Conservation (phyloP, 2,113 vertebrate species). For the Prionailurus viverrinus region DNA sequence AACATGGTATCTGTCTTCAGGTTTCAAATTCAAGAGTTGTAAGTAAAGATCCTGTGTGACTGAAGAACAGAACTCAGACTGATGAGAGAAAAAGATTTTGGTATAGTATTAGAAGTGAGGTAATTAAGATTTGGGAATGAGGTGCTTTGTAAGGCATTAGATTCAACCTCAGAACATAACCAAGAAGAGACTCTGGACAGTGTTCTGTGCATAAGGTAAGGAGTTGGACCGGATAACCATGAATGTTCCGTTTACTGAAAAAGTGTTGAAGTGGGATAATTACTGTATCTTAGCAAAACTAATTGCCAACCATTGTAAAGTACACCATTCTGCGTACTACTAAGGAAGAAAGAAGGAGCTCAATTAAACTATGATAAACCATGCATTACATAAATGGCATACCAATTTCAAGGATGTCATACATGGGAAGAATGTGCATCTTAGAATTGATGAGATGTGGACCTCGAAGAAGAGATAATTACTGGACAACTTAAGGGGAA, state of each 20-base stretch:
- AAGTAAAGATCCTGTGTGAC: neutral
- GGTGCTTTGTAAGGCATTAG: constrained; percentile 2
- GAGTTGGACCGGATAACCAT: neutral
- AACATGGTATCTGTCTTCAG: neutral
- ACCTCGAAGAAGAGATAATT: neutral
- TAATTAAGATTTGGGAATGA: constrained; percentile 18
- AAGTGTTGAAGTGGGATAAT: neutral
- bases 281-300: constrained; percentile 24
- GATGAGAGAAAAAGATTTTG: neutral
- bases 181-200: neutral
- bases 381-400: constrained; percentile 30
- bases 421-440: neutral
- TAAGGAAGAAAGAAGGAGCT: neutral
- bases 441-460: neutral
- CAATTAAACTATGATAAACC: neutral
- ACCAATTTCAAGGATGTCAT: neutral
- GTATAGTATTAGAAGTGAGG: neutral
- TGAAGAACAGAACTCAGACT: neutral
- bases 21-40: neutral
- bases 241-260: neutral
- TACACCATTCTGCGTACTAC: neutral
- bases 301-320: neutral
- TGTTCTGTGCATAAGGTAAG: constrained; percentile 30
- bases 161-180: constrained; percentile 28
- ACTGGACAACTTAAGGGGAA: neutral